These are phyloP conservation scores for Flexamia atlantica DNA, from an alignment of 2,888 invertebrate species.

Conservation along the genomic window DNA sequence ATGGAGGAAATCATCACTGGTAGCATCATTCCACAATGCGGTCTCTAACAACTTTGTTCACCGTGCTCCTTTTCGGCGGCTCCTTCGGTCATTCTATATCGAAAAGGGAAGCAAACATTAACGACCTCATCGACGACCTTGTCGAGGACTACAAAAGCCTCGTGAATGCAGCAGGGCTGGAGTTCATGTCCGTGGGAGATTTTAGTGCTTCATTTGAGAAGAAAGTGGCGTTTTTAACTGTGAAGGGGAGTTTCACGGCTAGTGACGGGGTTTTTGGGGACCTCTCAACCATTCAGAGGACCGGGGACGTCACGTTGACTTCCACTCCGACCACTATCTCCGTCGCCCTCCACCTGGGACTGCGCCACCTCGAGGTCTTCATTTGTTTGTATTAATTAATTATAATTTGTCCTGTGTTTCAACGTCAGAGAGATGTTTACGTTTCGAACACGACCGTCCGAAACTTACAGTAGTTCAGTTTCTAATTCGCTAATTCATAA, in stretches of 20 bases:
- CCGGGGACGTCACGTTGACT: neutral
- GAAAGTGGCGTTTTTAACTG: neutral
- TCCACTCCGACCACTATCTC: neutral
- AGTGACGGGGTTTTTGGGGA: slow-evolving; percentile 1
- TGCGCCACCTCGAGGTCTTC: neutral
- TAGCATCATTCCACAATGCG: neutral
- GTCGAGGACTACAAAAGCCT: neutral
- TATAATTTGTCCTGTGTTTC: too few relatives aligned
- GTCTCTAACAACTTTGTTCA: neutral
- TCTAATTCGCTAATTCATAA: too few relatives aligned
- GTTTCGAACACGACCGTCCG: too few relatives aligned
- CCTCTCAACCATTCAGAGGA: slow-evolving; percentile 15
- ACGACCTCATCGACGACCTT: neutral
- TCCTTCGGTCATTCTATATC: neutral
- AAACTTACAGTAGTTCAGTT: too few relatives aligned
- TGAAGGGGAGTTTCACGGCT: slow-evolving; percentile 1
- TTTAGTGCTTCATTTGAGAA: neutral
- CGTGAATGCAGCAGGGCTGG: neutral
- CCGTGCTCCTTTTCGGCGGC: neutral
- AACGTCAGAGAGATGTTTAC: too few relatives aligned
- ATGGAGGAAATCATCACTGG: neutral
- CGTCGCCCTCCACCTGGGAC: neutral
- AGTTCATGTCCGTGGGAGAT: neutral
- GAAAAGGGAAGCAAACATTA: neutral
- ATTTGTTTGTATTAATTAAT: too few relatives aligned